These are phyloP conservation scores for Sebastes hubbsi DNA, from an alignment of 2,797 vertebrate genomes.

Conservation along the genomic window DNA sequence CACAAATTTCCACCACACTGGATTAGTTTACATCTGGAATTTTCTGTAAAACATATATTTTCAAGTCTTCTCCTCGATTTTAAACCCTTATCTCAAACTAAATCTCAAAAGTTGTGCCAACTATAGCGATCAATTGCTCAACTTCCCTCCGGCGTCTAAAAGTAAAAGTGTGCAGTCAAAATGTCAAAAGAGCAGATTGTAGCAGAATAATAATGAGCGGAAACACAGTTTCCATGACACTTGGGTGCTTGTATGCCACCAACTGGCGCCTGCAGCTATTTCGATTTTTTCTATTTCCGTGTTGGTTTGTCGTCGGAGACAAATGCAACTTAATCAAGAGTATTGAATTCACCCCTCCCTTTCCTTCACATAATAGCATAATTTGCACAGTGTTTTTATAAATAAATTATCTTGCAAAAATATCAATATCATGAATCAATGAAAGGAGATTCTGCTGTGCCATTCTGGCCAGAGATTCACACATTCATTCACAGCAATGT, in stretches of 20 bases:
- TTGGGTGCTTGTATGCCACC: background rate
- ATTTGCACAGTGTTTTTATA: background rate
- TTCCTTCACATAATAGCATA: background rate
- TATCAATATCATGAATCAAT: slow-evolving; percentile 5
- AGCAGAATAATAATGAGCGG: background rate
- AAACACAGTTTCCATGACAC: background rate
- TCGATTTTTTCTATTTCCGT: background rate
- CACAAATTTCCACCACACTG: background rate
- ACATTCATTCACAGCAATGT: background rate
- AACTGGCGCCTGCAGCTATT: background rate
- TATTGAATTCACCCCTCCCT: background rate
- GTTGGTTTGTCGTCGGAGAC: background rate
- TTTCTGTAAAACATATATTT: background rate
- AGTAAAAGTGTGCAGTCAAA: background rate
- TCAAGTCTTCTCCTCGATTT: background rate
- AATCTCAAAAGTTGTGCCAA: background rate
- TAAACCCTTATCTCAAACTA: background rate
- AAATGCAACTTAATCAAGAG: background rate
- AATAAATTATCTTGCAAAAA: background rate
- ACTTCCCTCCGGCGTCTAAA: background rate
- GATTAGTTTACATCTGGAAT: background rate
- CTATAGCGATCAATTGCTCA: background rate
- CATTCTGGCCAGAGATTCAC: background rate
- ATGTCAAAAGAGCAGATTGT: background rate
- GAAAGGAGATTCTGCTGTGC: background rate